phyloP scores from a whole-genome alignment of 1,140 invertebrate genomes.

The Cylas formicarius region DNA sequence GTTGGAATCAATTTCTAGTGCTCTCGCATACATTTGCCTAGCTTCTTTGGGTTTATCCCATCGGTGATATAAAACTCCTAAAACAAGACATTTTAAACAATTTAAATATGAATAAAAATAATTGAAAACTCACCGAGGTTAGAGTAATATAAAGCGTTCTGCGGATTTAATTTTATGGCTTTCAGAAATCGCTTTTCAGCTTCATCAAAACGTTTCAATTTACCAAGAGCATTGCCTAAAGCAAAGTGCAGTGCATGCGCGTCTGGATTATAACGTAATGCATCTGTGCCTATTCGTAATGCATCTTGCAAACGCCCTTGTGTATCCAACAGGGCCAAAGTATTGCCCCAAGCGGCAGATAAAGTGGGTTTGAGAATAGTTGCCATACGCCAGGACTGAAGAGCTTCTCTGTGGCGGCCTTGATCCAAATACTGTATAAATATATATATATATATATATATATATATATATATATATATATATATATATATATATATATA shows the following conservation, averaged over 20 bases:
- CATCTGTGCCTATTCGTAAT: slow-evolving; percentile 58
- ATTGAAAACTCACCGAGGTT: slow-evolving; percentile 66
- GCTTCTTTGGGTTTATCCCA: slow-evolving; percentile 77
- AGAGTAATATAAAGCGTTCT: slow-evolving; percentile 65
- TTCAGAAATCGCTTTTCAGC: slow-evolving; percentile 75
- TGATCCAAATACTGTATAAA: slow-evolving; percentile 52
- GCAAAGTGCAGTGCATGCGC: slow-evolving; percentile 76
- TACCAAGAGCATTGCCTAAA: slow-evolving; percentile 82
- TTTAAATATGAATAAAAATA: slow-evolving; percentile 2
- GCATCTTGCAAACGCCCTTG: slow-evolving; percentile 63
- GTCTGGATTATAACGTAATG: slow-evolving; percentile 59
- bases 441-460: slow-evolving; percentile 16
- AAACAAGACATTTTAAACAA: slow-evolving; percentile 23
- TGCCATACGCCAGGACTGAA: slow-evolving; percentile 72
- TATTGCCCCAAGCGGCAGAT: slow-evolving; percentile 84
- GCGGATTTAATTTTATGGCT: slow-evolving; percentile 63
- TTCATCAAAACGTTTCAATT: slow-evolving; percentile 51
- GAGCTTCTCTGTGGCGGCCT: slow-evolving; percentile 47
- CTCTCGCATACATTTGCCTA: slow-evolving; percentile 65
- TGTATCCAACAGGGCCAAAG: slow-evolving; percentile 81
- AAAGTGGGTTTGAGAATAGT: slow-evolving; percentile 70
- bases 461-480: neutral
- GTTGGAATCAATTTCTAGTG: slow-evolving; percentile 64
- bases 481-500: no score
- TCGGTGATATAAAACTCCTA: slow-evolving; percentile 88